Conservation (phyloP, 2,113 vertebrate species). For the Rynchops niger region DNA sequence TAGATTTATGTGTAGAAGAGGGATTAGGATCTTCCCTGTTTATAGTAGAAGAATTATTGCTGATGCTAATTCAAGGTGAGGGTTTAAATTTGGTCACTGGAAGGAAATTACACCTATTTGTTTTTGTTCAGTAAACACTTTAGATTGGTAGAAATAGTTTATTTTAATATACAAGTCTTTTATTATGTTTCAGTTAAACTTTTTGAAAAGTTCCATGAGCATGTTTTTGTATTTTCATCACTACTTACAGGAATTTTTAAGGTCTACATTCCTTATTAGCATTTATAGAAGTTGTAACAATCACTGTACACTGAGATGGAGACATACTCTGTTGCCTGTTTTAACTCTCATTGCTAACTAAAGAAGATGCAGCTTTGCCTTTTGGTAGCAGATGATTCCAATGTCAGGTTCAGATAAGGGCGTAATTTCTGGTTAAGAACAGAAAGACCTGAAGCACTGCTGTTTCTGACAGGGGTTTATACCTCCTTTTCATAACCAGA, state of each 20-base stretch:
- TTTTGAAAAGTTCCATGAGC: neutral
- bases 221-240: neutral
- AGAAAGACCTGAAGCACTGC: neutral
- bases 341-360: neutral
- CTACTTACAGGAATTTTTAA: neutral
- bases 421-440: neutral
- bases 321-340: neutral
- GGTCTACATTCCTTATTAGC: neutral
- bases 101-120: constrained; percentile 40
- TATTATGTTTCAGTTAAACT: neutral
- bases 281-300: neutral
- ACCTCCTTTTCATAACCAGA: neutral
- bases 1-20: constrained; percentile 54
- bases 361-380: neutral
- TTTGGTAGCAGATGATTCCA: neutral
- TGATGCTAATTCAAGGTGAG: constrained; percentile 62
- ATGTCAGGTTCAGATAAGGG: neutral
- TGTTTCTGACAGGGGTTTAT: neutral
- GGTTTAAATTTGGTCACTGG: constrained; percentile 57
- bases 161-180: constrained; percentile 1
- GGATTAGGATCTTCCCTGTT: constrained; percentile 69
- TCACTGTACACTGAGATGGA: neutral
- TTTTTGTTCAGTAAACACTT: constrained; percentile 33
- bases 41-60: constrained; percentile 55
- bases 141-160: constrained; percentile 1